phyloP scores from a whole-genome alignment of 2,888 invertebrate species.

The Halictus quadricinctus region DNA sequence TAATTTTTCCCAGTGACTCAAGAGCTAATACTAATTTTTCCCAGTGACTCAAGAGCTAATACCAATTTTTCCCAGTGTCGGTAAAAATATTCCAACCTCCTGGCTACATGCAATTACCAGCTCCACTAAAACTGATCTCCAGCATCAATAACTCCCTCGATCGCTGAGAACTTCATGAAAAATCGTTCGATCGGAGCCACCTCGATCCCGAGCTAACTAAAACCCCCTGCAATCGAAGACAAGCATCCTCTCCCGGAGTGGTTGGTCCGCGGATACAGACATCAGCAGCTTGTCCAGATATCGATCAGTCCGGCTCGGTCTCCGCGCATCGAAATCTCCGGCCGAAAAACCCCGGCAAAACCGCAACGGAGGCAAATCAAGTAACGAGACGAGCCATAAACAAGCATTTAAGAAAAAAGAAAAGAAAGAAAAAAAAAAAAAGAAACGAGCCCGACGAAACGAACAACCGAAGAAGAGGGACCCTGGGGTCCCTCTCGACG shows the following conservation, averaged over 20 bases:
- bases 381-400: conserved; percentile 17
- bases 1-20: too few species aligned
- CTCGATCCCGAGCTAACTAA: background rate
- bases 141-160: background rate
- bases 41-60: too few species aligned
- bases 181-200: background rate
- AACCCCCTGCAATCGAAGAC: background rate
- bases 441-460: background rate
- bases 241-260: too few species aligned
- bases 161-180: background rate
- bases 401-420: background rate
- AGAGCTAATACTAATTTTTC: too few species aligned
- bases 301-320: background rate
- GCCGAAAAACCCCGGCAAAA: conserved; percentile 11
- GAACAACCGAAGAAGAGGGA: background rate
- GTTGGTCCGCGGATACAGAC: conserved; percentile 8
- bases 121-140: background rate
- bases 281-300: conserved; percentile 7
- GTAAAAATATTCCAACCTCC: background rate
- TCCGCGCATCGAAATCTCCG: conserved; percentile 14
- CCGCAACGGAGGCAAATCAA: conserved; percentile 3
- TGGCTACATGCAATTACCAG: too few species aligned
- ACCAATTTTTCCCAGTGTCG: too few species aligned
- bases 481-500: background rate
- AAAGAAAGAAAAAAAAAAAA: too few species aligned